Percentiles rank a stretch among this genome's conserved stretches.
phyloP scores from a whole-genome alignment of 2,797 vertebrate species.

The Channa striata region DNA sequence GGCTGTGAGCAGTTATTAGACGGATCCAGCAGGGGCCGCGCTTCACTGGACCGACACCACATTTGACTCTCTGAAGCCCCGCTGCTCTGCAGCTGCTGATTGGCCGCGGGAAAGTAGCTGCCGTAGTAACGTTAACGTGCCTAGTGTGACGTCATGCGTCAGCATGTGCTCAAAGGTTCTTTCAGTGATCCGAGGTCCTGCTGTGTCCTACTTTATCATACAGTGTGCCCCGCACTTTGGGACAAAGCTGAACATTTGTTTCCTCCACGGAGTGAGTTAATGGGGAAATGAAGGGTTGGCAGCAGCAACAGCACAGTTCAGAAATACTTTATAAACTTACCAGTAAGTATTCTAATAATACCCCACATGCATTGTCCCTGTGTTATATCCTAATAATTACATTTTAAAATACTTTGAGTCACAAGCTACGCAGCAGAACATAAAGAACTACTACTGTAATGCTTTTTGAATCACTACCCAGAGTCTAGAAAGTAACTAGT shows the following conservation, averaged over 20 bases:
- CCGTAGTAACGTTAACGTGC: slow-evolving; percentile 11
- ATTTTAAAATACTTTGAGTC: too few relatives aligned
- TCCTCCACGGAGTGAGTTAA: background rate
- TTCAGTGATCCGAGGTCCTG: background rate
- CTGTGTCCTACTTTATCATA: background rate
- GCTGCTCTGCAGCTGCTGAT: slow-evolving; percentile 2
- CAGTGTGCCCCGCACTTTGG: background rate
- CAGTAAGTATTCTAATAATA: too few relatives aligned
- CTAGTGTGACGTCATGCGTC: slow-evolving; percentile 35
- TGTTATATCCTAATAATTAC: too few relatives aligned
- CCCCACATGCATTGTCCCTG: too few relatives aligned
- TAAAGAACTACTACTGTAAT: too few relatives aligned
- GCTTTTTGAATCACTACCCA: too few relatives aligned
- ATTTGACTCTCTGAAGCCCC: background rate
- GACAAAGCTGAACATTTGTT: background rate
- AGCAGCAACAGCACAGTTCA: too few relatives aligned
- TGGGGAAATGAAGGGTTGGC: too few relatives aligned
- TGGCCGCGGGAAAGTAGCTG: slow-evolving; percentile 21
- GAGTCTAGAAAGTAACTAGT: too few relatives aligned
- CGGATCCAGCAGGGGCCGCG: slow-evolving; percentile 57
- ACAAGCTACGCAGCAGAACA: too few relatives aligned
- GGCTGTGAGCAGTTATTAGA: background rate
- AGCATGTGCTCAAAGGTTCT: slow-evolving; percentile 10
- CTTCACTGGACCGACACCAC: slow-evolving; percentile 23
- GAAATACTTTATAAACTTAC: too few relatives aligned